Percentiles rank a stretch among this genome's conserved stretches.
These are phyloP conservation scores for Cryptotermes secundus DNA, from an alignment of 1,140 invertebrate genomes.

Conservation along the genomic window DNA sequence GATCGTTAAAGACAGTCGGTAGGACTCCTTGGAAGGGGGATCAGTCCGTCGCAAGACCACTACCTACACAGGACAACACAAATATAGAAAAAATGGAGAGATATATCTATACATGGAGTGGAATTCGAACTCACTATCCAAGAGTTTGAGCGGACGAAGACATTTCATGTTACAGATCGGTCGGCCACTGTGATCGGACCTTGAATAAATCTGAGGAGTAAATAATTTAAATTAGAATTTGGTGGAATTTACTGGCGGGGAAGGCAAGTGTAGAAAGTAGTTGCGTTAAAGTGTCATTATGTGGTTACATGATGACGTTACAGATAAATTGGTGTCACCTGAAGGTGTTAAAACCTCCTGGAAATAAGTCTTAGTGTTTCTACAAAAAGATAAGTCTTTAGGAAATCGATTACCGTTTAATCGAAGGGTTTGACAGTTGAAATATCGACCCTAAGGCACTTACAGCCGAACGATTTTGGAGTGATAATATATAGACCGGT, in stretches of 20 bases:
- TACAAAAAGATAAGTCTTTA: background rate
- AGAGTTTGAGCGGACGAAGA: too few relatives aligned
- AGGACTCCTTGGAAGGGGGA: too few relatives aligned
- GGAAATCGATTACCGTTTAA: background rate
- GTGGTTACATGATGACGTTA: background rate
- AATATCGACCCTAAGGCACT: background rate
- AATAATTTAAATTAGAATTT: background rate
- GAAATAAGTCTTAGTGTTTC: background rate
- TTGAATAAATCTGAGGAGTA: too few relatives aligned
- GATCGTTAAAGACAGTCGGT: too few relatives aligned
- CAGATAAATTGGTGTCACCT: background rate
- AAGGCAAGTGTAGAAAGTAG: background rate
- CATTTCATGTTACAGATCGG: too few relatives aligned
- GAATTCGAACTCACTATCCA: too few relatives aligned
- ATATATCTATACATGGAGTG: too few relatives aligned
- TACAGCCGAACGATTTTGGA: background rate
- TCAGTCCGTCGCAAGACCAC: too few relatives aligned
- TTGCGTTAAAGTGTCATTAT: background rate
- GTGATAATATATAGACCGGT: background rate
- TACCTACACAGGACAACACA: too few relatives aligned
- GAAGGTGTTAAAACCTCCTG: background rate
- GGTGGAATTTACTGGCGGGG: background rate
- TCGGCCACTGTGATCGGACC: too few relatives aligned
- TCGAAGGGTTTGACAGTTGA: background rate
- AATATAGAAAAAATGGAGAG: too few relatives aligned